Percentiles rank a stretch among this genome's conserved stretches.
These are phyloP conservation scores for Paedocypris sp. DNA, from an alignment of 2,113 vertebrate species.

Conservation along the genomic window DNA sequence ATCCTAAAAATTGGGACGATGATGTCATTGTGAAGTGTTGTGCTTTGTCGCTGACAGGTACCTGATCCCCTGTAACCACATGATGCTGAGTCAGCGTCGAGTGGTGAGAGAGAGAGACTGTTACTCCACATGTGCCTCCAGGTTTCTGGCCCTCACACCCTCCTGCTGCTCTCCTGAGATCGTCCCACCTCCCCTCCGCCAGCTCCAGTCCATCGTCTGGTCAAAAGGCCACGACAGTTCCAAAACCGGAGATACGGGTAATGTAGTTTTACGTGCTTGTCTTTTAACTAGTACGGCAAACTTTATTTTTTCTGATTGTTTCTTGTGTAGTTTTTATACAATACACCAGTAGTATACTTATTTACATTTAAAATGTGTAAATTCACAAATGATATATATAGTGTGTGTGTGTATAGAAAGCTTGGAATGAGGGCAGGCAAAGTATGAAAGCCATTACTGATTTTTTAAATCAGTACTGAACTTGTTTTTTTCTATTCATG, in stretches of 20 bases:
- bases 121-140: slow-evolving; percentile 84
- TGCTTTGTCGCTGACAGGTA: slow-evolving; percentile 63
- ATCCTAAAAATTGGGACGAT: neutral
- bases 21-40: neutral
- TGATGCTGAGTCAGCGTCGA: slow-evolving; percentile 87
- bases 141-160: slow-evolving; percentile 79
- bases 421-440: too few relatives aligned
- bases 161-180: slow-evolving; percentile 79
- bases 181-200: slow-evolving; percentile 68
- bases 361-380: too few relatives aligned
- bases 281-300: too few relatives aligned
- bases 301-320: too few relatives aligned
- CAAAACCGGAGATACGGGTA: slow-evolving; percentile 26
- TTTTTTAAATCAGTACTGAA: too few relatives aligned
- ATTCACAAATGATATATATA: too few relatives aligned
- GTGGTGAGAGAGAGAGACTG: slow-evolving; percentile 86
- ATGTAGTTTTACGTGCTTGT: neutral
- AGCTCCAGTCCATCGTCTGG: slow-evolving; percentile 77
- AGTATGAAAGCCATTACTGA: too few relatives aligned
- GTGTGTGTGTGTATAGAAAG: too few relatives aligned
- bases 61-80: slow-evolving; percentile 92
- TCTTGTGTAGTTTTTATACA: too few relatives aligned
- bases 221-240: slow-evolving; percentile 60
- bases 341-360: too few relatives aligned
- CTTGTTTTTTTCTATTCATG: too few relatives aligned